phyloP scores from a whole-genome alignment of 1,140 invertebrate species.

The Ostrea denselamellosa region DNA sequence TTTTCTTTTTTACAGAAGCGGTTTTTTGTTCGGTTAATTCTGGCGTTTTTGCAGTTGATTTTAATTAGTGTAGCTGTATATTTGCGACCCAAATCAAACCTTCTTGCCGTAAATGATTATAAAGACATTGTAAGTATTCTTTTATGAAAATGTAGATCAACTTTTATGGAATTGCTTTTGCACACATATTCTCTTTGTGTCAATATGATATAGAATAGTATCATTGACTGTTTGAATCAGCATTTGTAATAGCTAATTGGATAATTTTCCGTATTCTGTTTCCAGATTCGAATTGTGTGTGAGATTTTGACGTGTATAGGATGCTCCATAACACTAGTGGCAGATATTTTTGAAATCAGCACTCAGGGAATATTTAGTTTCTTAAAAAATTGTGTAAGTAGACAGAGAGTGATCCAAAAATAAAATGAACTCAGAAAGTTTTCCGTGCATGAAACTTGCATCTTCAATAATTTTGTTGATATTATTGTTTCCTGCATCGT shows the following conservation, averaged over 20 bases:
- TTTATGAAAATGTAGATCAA: neutral
- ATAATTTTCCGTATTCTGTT: constrained; percentile 36
- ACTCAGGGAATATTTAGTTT: constrained; percentile 95
- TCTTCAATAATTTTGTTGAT: neutral
- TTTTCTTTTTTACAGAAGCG: constrained; percentile 84
- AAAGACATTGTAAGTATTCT: constrained; percentile 66
- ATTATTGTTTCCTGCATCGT: no score
- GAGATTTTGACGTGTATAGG: constrained; percentile 92
- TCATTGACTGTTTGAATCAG: no score
- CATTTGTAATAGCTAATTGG: no score
- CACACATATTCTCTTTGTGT: neutral
- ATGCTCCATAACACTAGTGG: constrained; percentile 91
- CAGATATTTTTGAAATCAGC: constrained; percentile 95
- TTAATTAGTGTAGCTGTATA: constrained; percentile 94
- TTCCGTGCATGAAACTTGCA: neutral
- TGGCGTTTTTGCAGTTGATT: constrained; percentile 87
- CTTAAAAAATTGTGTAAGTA: constrained; percentile 92
- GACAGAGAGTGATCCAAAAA: neutral
- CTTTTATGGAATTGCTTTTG: no score
- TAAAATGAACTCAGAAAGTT: neutral
- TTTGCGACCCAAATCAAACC: constrained; percentile 79
- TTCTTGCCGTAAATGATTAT: constrained; percentile 78
- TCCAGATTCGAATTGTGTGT: constrained; percentile 85
- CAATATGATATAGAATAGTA: neutral
- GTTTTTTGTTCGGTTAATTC: constrained; percentile 93